Conservation (phyloP, 2,888 invertebrate genomes). For the Ochropacha duplaris region DNA sequence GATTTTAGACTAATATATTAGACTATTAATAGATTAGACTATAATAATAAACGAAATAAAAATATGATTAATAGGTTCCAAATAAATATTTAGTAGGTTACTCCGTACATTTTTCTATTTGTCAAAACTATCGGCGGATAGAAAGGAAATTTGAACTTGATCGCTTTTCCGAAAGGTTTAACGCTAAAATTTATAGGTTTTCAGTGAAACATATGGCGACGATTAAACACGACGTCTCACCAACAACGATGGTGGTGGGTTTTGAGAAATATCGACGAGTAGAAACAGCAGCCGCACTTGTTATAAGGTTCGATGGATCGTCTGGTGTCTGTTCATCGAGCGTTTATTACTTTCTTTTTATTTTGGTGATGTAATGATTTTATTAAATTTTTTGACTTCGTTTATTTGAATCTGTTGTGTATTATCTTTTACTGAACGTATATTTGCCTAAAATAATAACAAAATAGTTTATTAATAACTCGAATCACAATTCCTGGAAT, state of each 20-base stretch:
- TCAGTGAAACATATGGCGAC: conserved; percentile 37
- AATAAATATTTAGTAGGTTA: too few relatives aligned
- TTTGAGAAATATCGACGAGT: conserved; percentile 25
- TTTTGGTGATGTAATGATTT: too few relatives aligned
- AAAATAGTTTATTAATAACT: too few relatives aligned
- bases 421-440: too few relatives aligned
- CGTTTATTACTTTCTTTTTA: background rate
- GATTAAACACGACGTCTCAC: conserved; percentile 36
- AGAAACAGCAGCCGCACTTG: background rate
- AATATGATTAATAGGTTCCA: too few relatives aligned
- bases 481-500: too few relatives aligned
- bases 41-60: too few relatives aligned
- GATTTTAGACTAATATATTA: too few relatives aligned
- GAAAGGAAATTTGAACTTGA: background rate
- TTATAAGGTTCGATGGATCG: background rate
- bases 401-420: too few relatives aligned
- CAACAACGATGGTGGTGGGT: conserved; percentile 23
- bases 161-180: conserved; percentile 30
- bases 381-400: too few relatives aligned
- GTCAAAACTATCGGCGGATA: background rate
- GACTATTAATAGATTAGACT: too few relatives aligned
- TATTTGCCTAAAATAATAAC: too few relatives aligned
- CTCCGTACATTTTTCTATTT: background rate
- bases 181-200: conserved; percentile 39
- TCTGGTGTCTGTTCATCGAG: background rate